Conservation (phyloP, 2,888 invertebrate species). For the Sphinx pinastri region DNA sequence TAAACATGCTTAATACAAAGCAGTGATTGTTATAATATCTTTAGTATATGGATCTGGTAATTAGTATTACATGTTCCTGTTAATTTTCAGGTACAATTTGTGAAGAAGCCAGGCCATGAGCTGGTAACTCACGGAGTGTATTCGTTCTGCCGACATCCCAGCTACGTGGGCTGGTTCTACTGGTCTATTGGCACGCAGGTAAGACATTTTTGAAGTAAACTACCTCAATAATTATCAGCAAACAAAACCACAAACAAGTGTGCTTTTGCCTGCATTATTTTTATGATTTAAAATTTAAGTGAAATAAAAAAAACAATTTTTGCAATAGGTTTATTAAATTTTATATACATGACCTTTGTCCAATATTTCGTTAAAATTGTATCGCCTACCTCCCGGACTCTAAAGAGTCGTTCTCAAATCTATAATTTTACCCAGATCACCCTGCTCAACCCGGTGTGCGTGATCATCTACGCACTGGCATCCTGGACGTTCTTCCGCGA, state of each 20-base stretch:
- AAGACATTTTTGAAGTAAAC: slow-evolving; percentile 30
- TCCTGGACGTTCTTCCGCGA: slow-evolving; percentile 97
- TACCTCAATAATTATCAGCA: background rate
- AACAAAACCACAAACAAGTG: background rate
- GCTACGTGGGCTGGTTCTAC: slow-evolving; percentile 99
- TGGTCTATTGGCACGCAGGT: slow-evolving; percentile 99
- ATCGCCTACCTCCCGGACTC: too few relatives aligned
- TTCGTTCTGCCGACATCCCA: slow-evolving; percentile 93
- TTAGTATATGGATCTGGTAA: too few relatives aligned
- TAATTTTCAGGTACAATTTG: slow-evolving; percentile 88
- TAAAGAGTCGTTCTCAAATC: too few relatives aligned
- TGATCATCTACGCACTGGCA: slow-evolving; percentile 90
- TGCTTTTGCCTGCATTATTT: background rate
- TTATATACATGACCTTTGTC: too few relatives aligned
- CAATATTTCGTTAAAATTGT: too few relatives aligned
- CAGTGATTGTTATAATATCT: too few relatives aligned
- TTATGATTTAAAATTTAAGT: background rate
- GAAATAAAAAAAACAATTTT: background rate
- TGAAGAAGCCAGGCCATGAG: slow-evolving; percentile 91
- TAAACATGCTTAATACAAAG: too few relatives aligned
- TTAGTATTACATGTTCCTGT: background rate
- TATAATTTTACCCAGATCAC: slow-evolving; percentile 85
- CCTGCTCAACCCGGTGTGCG: slow-evolving; percentile 95
- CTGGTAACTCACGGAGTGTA: slow-evolving; percentile 97
- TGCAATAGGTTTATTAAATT: too few relatives aligned